phyloP scores from a whole-genome alignment of 2,797 vertebrate genomes.

The Remorina albescens region DNA sequence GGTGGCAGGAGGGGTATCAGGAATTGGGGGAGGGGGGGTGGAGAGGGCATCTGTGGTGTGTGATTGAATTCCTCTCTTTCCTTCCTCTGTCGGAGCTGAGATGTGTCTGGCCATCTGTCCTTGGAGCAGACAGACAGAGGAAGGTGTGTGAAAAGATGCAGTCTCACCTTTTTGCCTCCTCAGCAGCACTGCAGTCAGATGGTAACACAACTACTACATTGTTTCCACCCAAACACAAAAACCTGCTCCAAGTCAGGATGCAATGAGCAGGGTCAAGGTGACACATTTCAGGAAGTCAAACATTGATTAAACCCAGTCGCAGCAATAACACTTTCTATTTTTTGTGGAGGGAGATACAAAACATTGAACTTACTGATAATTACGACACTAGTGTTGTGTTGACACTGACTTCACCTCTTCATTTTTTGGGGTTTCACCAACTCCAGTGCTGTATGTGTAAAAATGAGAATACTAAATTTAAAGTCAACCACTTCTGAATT shows the following conservation, averaged over 20 bases:
- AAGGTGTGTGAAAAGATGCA: constrained; percentile 62
- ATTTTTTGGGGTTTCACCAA: not conserved
- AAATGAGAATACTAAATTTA: not conserved
- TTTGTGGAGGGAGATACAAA: not conserved
- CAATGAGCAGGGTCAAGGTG: not conserved
- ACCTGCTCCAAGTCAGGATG: not conserved
- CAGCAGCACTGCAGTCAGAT: constrained; percentile 60
- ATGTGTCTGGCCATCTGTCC: constrained; percentile 72
- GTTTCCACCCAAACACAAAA: not conserved
- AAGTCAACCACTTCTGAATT: not conserved
- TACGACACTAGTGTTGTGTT: not conserved
- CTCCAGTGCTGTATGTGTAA: not conserved
- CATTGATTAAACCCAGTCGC: not conserved
- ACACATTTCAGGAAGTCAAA: not conserved
- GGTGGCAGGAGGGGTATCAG: constrained; percentile 15
- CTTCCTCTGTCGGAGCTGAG: constrained; percentile 61
- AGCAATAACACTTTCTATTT: not conserved
- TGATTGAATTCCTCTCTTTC: constrained; percentile 70
- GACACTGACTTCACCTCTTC: not conserved
- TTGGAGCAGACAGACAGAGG: constrained; percentile 68
- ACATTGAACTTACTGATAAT: not conserved
- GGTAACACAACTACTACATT: constrained; percentile 14
- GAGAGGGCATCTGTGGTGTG: constrained; percentile 36
- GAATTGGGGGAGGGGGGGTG: constrained; percentile 13
- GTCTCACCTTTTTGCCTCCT: constrained; percentile 69